Conservation (phyloP, 2,888 invertebrate genomes). For the Anarsia innoxiella region DNA sequence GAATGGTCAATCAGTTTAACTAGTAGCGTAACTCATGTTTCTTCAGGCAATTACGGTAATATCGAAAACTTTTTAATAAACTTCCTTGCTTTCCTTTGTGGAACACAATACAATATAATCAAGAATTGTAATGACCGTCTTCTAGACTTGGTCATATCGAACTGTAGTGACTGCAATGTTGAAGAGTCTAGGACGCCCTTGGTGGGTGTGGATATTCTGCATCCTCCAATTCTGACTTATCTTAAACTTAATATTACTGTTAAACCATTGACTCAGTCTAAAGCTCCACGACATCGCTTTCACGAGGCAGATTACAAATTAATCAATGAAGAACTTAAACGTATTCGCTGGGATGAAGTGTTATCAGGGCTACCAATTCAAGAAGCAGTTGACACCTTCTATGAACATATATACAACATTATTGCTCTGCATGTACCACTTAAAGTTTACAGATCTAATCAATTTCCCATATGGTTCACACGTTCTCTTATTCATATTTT, state of each 20-base stretch:
- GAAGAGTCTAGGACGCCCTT: not conserved
- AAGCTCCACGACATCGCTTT: not conserved
- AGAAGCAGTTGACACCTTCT: not conserved
- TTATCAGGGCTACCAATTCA: not conserved
- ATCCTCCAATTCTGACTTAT: not conserved
- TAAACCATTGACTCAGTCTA: not conserved
- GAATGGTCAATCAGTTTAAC: not conserved
- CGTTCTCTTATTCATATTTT: constrained; percentile 13
- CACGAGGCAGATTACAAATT: not conserved
- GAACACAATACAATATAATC: not conserved
- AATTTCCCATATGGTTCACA: constrained; percentile 2
- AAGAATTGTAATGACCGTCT: not conserved
- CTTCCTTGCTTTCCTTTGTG: not conserved
- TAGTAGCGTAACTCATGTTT: not conserved
- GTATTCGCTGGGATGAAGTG: not conserved
- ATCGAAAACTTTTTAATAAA: not conserved
- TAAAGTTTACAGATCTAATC: not conserved
- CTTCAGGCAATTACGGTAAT: not conserved
- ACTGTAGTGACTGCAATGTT: not conserved
- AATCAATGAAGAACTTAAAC: not conserved
- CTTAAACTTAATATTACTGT: not conserved
- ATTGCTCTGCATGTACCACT: constrained; percentile 2
- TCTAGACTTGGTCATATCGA: not conserved
- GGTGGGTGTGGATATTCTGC: not conserved
- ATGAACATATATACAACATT: not conserved